Conservation (phyloP, 2,888 invertebrate species). For the Megalurothrips usitatus region DNA sequence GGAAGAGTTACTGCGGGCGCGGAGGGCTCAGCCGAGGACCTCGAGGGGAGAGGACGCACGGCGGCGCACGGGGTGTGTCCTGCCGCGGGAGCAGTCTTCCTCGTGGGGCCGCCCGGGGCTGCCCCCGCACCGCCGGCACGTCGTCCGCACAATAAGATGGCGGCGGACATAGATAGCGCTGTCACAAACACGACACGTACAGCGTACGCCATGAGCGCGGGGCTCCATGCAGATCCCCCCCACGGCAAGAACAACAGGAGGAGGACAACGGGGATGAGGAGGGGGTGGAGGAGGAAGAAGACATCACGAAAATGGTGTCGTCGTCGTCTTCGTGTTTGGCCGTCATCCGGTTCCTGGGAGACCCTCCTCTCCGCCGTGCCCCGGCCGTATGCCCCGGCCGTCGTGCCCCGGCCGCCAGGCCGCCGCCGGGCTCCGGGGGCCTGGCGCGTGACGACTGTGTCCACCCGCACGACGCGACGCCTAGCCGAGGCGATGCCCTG, state of each 20-base stretch:
- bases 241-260: no score
- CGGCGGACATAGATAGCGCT: conserved; percentile 23
- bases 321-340: background rate
- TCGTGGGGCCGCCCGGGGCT: background rate
- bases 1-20: background rate
- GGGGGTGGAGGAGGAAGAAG: background rate
- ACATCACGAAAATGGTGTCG: conserved; percentile 22
- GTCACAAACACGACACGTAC: conserved; percentile 26
- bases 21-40: background rate
- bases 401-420: background rate
- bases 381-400: background rate
- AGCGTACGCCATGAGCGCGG: background rate
- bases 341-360: conserved; percentile 22
- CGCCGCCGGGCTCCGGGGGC: background rate
- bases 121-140: background rate
- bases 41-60: no score
- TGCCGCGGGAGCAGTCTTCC: no score
- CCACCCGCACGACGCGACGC: background rate
- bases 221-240: background rate
- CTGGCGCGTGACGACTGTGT: background rate
- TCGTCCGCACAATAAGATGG: conserved; percentile 12
- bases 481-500: background rate
- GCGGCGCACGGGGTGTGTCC: no score
- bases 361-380: background rate
- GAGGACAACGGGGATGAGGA: background rate